Base-by-base conservation (phyloP, 2,797 vertebrate species). In the Phoxinus dragarum region DNA sequence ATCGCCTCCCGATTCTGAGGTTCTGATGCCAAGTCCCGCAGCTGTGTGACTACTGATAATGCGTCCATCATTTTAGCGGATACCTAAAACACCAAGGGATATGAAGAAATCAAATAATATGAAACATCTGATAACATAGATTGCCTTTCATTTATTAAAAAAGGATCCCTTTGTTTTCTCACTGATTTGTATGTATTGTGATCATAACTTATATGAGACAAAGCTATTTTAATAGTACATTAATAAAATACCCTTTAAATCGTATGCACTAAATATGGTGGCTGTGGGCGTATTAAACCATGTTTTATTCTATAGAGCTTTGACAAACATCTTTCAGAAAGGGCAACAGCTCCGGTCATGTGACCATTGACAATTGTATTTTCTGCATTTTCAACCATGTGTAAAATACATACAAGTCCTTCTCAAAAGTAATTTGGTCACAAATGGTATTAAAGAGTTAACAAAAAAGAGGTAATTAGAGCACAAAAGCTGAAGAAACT, bases 21-120 rank as follows among this genome's bases (percentile, higher is more conserved):
- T 74, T 96, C 95, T 1, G 96, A 95, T 3, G 95, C 95, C 88
- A 97, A 90, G 84, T 96, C 93, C 89, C 93, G 91, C 54, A 96
- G 90, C 85, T 96, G 95, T 77, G 91, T 92, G 82, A 96, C 94
- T 75, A 96, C 94, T 6, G 95, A 93, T 88, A 96, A 80, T 0
- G 94, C 93, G 61, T 96, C 94, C 94, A 95, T 95, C 93, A 93
- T 93, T 84, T 79, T 84, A 44, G 69, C 47, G 11, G 36, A 71
- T 61, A 47, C 83, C 86, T 85, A 86, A 54, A 72, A 61, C 16
- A 83, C 16, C 11, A 40, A 71, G 40, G 27, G 17, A 76, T 9
- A 74, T 19, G 2, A 78, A 52, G 9, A 82, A 27, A 27, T 27
- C 27, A 10, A 36, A 61, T 47, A 1, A 71, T 12, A 21, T 64